Conservation (phyloP, 2,888 invertebrate genomes). For the Serrognathus titanus region DNA sequence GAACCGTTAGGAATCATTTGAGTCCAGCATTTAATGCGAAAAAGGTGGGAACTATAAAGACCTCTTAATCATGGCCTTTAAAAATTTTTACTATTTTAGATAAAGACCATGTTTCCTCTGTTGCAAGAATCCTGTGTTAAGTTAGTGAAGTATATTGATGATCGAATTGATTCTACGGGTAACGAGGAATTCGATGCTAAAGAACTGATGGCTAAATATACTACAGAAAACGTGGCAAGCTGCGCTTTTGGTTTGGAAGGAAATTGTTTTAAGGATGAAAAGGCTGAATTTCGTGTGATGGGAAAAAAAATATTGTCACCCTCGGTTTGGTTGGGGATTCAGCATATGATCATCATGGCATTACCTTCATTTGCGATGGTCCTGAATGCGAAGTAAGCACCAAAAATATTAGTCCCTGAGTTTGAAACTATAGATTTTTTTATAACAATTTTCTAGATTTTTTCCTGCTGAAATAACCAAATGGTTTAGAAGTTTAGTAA, state of each 20-base stretch:
- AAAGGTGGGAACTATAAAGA: conserved; percentile 37
- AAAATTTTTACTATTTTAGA: conserved; percentile 32
- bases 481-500: conserved; percentile 39
- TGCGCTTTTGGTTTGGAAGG: conserved; percentile 45
- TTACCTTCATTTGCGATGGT: background rate
- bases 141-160: conserved; percentile 45
- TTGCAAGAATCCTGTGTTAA: conserved; percentile 47
- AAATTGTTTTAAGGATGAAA: conserved; percentile 36
- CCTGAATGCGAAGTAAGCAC: background rate
- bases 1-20: conserved; percentile 48
- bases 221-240: conserved; percentile 44
- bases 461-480: conserved; percentile 28
- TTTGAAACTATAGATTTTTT: background rate
- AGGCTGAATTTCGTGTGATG: conserved; percentile 33
- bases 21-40: conserved; percentile 52
- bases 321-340: conserved; percentile 1
- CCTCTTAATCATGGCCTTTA: background rate
- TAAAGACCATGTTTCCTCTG: conserved; percentile 51
- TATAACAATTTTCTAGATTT: conserved; percentile 17
- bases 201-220: conserved; percentile 43
- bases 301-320: conserved; percentile 37
- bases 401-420: background rate
- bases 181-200: conserved; percentile 40
- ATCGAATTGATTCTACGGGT: conserved; percentile 16
- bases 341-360: background rate